Evolutionary conservation across 2,113 vertebrate species (phyloP), one percentile per base, ranked within the genome.

Genomic region (Alligator mississippiensis): DNA sequence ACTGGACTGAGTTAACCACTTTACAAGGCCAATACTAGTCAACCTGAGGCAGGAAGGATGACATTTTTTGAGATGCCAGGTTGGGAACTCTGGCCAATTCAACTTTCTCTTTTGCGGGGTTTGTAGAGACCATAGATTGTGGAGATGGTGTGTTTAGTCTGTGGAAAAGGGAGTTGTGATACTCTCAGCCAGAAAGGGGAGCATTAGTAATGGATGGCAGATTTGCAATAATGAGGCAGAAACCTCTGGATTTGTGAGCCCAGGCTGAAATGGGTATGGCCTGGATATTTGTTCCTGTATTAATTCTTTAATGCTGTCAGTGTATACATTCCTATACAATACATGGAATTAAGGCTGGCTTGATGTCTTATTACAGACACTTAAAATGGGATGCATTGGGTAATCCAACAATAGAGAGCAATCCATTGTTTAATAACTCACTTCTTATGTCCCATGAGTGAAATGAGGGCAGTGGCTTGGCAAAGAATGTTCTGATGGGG

Each of bases 241-340:
- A 81, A 84, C 47, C 19, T 24, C 60, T 90, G 91, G 92, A 83
- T 90, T 88, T 88, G 62, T 95, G 84, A 82, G 62, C 95, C 1
- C 3, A 16, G 57, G 85, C 82, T 96, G 28, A 82, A 94, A 91
- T 18, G 84, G 85, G 74, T 90, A 93, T 77, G 4, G 80, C 81
- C 54, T 94, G 96, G 85, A 94, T 91, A 91, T 87, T 84, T 95
- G 92, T 96, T 96, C 89, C 93, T 96, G 94, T 87, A 25, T 88
- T 96, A 95, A 92, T 95, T 93, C 92, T 38, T 38, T 78, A 11
- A 4, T 54, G n/a, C n/a, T 30, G 64, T 18, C 63, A 30, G 18
- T 34, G 66, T 70, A n/a, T 30, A 70, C 63, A 0, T 0, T 90
- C 91, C 85, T 89, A 57, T 95, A 82, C 80, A 25, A 87, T 38